Conservation (phyloP, 2,113 vertebrate species). For the Pao palembangensis region DNA sequence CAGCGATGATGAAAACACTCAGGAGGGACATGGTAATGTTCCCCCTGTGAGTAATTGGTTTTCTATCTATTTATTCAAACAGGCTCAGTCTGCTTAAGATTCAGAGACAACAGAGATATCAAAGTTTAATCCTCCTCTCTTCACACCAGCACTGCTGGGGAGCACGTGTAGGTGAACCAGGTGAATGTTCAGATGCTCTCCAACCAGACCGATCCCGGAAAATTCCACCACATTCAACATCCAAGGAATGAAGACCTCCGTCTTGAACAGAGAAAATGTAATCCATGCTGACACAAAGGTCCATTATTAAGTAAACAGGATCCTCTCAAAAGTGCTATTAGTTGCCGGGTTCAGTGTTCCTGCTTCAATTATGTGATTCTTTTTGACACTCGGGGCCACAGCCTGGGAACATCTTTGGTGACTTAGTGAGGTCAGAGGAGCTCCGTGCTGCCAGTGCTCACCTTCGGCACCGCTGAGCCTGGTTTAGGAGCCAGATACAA, state of each 20-base stretch:
- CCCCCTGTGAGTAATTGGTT: background rate
- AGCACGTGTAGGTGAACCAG: too few relatives aligned
- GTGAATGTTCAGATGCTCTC: too few relatives aligned
- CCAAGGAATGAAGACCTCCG: conserved; percentile 20
- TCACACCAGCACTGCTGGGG: too few relatives aligned
- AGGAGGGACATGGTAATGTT: background rate
- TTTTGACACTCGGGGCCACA: conserved; percentile 25
- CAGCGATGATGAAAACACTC: background rate
- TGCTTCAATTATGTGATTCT: conserved; percentile 42
- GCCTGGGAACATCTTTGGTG: conserved; percentile 39
- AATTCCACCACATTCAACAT: conserved; percentile 1
- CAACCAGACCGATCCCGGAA: background rate
- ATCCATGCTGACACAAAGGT: conserved; percentile 30
- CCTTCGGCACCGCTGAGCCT: conserved; percentile 8
- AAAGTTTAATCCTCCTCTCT: background rate
- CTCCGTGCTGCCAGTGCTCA: conserved; percentile 4
- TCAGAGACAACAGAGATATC: background rate
- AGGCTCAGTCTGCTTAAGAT: background rate
- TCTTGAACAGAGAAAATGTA: conserved; percentile 28
- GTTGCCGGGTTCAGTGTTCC: conserved; percentile 26
- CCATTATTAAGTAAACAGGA: conserved; percentile 29
- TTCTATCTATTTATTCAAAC: background rate
- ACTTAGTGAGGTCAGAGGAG: conserved; percentile 42
- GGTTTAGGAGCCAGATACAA: background rate
- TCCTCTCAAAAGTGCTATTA: conserved; percentile 28